Evolutionary conservation across 2,888 invertebrate genomes (phyloP).

Genomic region (Physocephala rufipes): DNA sequence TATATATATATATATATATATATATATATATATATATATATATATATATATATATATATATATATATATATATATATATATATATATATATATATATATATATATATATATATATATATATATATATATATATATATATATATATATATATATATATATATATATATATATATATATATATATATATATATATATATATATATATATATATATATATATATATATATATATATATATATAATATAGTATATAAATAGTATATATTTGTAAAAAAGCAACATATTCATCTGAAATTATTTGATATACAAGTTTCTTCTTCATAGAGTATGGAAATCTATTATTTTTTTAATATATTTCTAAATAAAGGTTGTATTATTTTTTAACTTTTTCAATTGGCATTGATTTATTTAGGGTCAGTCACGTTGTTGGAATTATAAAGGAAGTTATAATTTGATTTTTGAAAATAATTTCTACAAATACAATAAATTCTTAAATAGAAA

Average conservation of each 20-base stretch:
- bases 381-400: too few relatives aligned
- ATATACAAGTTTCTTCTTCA: slow-evolving; percentile 22
- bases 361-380: slow-evolving; percentile 18
- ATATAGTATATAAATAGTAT: slow-evolving; percentile 2
- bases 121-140: slow-evolving; percentile 13
- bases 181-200: slow-evolving; percentile 17
- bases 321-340: slow-evolving; percentile 37
- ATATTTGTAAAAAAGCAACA: background rate
- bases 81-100: slow-evolving; percentile 24
- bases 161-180: slow-evolving; percentile 24
- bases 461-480: background rate
- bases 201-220: background rate
- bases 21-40: background rate
- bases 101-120: background rate
- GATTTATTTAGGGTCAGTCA: too few relatives aligned
- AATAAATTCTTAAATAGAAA: background rate
- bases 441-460: background rate
- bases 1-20: slow-evolving; percentile 7
- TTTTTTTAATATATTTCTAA: slow-evolving; percentile 32
- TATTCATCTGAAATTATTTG: slow-evolving; percentile 25
- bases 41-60: too few relatives aligned
- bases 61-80: slow-evolving; percentile 20
- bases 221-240: background rate
- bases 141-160: too few relatives aligned
- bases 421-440: too few relatives aligned